These are phyloP conservation scores for Phorcus lineatus DNA, from an alignment of 2,888 invertebrate species.

Conservation along the genomic window DNA sequence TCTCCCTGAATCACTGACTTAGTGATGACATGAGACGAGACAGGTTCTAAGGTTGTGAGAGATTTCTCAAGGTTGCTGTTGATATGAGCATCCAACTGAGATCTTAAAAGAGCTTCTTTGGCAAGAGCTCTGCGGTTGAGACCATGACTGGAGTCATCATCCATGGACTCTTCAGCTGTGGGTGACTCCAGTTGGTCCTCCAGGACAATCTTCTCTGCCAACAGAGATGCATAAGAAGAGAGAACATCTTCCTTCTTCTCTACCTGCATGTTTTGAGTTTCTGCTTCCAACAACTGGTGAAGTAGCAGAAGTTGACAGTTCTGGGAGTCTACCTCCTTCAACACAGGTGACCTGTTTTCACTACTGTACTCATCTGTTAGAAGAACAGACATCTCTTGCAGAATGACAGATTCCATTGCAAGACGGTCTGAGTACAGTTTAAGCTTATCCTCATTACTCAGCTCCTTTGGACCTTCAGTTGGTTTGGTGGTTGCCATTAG, in stretches of 20 bases:
- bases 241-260: constrained; percentile 71
- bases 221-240: constrained; percentile 85
- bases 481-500: constrained; percentile 43
- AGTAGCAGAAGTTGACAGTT: constrained; percentile 45
- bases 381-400: constrained; percentile 66
- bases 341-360: constrained; percentile 52
- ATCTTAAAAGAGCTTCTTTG: constrained; percentile 63
- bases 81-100: constrained; percentile 63
- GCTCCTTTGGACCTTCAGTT: constrained; percentile 31
- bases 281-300: constrained; percentile 51
- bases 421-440: constrained; percentile 64
- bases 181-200: constrained; percentile 67
- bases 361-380: constrained; percentile 57
- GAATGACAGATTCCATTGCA: constrained; percentile 66
- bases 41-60: constrained; percentile 52
- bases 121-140: constrained; percentile 56
- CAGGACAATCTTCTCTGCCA: constrained; percentile 81
- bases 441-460: constrained; percentile 54
- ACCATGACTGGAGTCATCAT: constrained; percentile 51
- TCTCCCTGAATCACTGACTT: constrained; percentile 67
- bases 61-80: constrained; percentile 53
- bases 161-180: constrained; percentile 49
- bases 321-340: constrained; percentile 61
- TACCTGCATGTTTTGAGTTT: constrained; percentile 54
- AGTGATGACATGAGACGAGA: constrained; percentile 61